Evolutionary conservation across 2,797 vertebrate genomes (phyloP), one percentile per base, ranked within the genome.

Genomic region (Smutsia temminckii): DNA sequence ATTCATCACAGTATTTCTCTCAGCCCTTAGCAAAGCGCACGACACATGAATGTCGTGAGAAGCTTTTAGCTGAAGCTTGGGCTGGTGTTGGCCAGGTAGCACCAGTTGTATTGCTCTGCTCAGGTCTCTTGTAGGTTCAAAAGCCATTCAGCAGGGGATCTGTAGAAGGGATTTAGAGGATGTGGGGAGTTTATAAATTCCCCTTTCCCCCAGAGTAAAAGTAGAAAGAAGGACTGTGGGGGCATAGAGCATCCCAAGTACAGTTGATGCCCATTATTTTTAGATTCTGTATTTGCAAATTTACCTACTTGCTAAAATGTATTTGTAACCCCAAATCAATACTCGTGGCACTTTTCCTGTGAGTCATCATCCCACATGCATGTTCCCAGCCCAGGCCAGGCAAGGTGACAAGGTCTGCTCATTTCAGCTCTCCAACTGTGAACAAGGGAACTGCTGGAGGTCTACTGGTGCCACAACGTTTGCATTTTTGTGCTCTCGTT

Each of bases 61-160:
- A n/a, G 29, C 27, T 57, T 42, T 11, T 21, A 25, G 49, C 14
- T 10, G 53, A 18, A 23, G 46, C 46, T 46, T 51, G 75, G 72
- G 42, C 40, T 34, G 40, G 8, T 5, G 8, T 32, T 25, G 5
- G 32, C 27, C 34, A 20, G 86, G 64, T 51, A n/a, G 10, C 13
- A 16, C 29, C 29, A 13, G 53, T 21, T 74, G 17, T 13, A 8
- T 2, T 0, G 61, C 61, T 27, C 25, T 0, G 2, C 17, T n/a
- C 34, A 13, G 49, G 46, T 14, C n/a, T 74, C n/a, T 27, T 49
- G 16, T 16, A 78, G 51, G 32, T 25, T 79, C 27, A n/a, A 87
- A 69, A 63, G 32, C 40, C 5, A 0, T n/a, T 84, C 14, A 40
- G 68, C 37, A 85, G 83, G 55, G 16, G 8, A 9, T 79, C 16